phyloP scores from a whole-genome alignment of 2,888 invertebrate genomes.

The Chymomyza amoena region DNA sequence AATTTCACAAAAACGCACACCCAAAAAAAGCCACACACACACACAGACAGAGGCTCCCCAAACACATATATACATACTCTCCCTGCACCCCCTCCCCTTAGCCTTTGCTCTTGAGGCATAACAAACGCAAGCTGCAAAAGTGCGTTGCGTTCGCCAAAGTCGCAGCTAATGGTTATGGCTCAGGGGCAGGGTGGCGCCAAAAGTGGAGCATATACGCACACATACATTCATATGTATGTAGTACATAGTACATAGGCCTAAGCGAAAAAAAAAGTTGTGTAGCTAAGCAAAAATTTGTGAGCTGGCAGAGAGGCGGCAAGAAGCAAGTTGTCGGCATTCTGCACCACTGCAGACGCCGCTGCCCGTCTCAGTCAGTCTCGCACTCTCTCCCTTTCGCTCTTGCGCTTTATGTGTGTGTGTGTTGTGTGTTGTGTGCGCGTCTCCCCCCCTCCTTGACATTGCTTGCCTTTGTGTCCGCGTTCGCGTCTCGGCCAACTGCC shows the following conservation, averaged over 20 bases:
- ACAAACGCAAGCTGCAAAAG: slow-evolving; percentile 65
- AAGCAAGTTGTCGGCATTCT: slow-evolving; percentile 49
- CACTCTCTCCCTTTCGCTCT: neutral
- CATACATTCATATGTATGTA: neutral
- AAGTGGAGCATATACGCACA: slow-evolving; percentile 62
- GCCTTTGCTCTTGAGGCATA: neutral
- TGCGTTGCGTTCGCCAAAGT: slow-evolving; percentile 62
- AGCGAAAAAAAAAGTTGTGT: slow-evolving; percentile 44
- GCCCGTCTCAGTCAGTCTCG: neutral
- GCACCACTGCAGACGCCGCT: slow-evolving; percentile 43
- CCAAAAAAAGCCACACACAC: slow-evolving; percentile 43
- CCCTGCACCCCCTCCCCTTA: slow-evolving; percentile 26
- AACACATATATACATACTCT: slow-evolving; percentile 18
- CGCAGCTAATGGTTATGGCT: slow-evolving; percentile 4
- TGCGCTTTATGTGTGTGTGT: no score
- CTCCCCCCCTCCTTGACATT: slow-evolving; percentile 26
- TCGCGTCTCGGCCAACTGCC: slow-evolving; percentile 32
- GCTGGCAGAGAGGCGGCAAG: neutral
- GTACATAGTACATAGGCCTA: neutral
- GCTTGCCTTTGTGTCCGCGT: slow-evolving; percentile 14
- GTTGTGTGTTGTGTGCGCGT: no score
- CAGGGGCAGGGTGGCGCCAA: slow-evolving; percentile 46
- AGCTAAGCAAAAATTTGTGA: slow-evolving; percentile 53
- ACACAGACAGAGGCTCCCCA: slow-evolving; percentile 20
- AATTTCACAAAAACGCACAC: slow-evolving; percentile 65